Percentiles rank a stretch among this genome's conserved stretches.
phyloP scores from a whole-genome alignment of 2,113 vertebrate species.

The Sula dactylatra region DNA sequence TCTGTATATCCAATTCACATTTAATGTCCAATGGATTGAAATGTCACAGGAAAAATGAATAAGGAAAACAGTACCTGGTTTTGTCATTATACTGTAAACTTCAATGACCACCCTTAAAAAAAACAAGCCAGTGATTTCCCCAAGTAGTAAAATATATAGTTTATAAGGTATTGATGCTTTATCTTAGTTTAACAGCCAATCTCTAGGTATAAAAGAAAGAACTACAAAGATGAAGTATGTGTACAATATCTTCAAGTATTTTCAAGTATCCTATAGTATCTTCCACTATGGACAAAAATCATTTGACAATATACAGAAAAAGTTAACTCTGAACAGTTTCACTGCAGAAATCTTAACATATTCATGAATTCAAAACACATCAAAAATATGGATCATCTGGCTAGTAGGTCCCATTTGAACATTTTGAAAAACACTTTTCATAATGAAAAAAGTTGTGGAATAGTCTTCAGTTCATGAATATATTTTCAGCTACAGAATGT shows the following conservation, averaged over 20 bases:
- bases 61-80: constrained; percentile 49
- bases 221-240: constrained; percentile 48
- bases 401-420: not conserved
- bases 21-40: constrained; percentile 45
- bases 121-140: constrained; percentile 20
- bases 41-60: constrained; percentile 43
- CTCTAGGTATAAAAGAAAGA: constrained; percentile 53
- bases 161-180: constrained; percentile 36
- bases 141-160: constrained; percentile 46
- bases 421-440: constrained; percentile 22
- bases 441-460: not conserved
- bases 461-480: not conserved
- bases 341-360: constrained; percentile 25
- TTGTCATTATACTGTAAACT: constrained; percentile 49
- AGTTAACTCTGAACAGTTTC: constrained; percentile 3
- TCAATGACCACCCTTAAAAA: not conserved
- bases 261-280: constrained; percentile 39
- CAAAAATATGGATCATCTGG: constrained; percentile 9
- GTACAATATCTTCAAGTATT: constrained; percentile 53
- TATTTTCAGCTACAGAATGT: not conserved
- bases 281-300: constrained; percentile 13
- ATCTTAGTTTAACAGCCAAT: constrained; percentile 25
- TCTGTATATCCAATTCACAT: constrained; percentile 45
- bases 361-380: constrained; percentile 3
- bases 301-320: constrained; percentile 29